Evolutionary conservation across 2,797 vertebrate species (phyloP), one percentile per base, ranked within the genome.

Genomic region (Karalla daura): DNA sequence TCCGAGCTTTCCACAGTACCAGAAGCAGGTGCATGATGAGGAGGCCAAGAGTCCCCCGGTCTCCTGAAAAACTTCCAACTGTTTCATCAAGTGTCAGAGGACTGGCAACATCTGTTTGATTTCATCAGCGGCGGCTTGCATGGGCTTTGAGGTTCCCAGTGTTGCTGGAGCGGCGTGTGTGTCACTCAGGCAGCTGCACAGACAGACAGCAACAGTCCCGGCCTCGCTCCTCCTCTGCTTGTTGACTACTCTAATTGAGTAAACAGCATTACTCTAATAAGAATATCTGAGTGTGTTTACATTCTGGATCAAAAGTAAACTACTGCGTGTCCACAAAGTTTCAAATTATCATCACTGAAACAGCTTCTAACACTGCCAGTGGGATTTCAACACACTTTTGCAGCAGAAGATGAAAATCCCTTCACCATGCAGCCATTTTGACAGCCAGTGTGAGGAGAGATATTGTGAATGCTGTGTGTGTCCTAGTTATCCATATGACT

Each of bases 21-120:
- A 70, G 71, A 8, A 80, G 83, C 85, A 90, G 83, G 78, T 88
- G 84, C 2, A 10, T 61, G 54, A 36, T 39, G 43, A 50, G 28
- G 55, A 78, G 74, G 73, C 77, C 71, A 53, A 63, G 45, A 76
- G 59, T 76, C 39, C 14, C 58, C 15, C 20, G 0, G 33, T 74
- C 78, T 71, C n/a, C 73, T 65, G 78, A 84, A 80, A 83, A 81
- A 78, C 67, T 40, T 81, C 76, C 72, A 80, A 85, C 74, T 75
- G 74, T 76, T 86, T 81, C 80, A 81, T 80, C 64, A 55, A 71
- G 70, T 68, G 70, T 86, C 76, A 58, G 63, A 75, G 75, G 81
- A 73, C 51, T 74, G n/a, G 1, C 60, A 84, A 54, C 88, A 89
- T 85, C 86, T 87, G 86, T 83, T 80, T 50, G 81, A 78, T 83